phyloP scores from a whole-genome alignment of 2,113 vertebrate species.

The Elanus axillaris region DNA sequence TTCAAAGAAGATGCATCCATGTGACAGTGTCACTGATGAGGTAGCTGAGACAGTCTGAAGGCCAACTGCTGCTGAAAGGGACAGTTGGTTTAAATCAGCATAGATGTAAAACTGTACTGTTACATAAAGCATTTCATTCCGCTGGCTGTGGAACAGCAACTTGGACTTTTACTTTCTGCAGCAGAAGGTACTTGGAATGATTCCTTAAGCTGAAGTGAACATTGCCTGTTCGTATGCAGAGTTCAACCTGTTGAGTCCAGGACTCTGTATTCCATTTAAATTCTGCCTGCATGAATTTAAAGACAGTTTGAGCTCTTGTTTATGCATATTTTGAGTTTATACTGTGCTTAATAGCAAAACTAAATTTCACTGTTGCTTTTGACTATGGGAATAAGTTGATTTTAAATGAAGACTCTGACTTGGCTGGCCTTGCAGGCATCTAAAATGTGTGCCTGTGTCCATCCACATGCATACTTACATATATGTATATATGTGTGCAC shows the following conservation, averaged over 20 bases:
- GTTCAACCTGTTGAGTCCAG: neutral
- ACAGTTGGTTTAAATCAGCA: neutral
- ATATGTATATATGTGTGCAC: accelerated
- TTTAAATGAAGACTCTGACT: neutral
- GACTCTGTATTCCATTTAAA: neutral
- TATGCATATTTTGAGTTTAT: neutral
- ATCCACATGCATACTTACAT: neutral
- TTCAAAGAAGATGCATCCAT: neutral
- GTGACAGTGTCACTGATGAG: neutral
- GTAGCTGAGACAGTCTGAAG: neutral
- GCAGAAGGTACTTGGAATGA: neutral
- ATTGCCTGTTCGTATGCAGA: neutral
- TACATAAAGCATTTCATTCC: neutral
- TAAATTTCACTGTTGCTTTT: neutral
- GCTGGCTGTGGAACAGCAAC: neutral
- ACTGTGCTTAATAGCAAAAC: neutral
- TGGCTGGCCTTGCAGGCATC: neutral
- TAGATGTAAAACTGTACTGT: neutral
- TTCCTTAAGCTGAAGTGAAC: neutral
- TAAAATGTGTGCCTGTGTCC: neutral
- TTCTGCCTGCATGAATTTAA: neutral
- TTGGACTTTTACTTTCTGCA: neutral
- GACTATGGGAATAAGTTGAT: neutral
- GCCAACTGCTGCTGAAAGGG: neutral
- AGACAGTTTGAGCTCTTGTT: neutral